Conservation (phyloP, 2,888 invertebrate species). For the Norana najaformis region DNA sequence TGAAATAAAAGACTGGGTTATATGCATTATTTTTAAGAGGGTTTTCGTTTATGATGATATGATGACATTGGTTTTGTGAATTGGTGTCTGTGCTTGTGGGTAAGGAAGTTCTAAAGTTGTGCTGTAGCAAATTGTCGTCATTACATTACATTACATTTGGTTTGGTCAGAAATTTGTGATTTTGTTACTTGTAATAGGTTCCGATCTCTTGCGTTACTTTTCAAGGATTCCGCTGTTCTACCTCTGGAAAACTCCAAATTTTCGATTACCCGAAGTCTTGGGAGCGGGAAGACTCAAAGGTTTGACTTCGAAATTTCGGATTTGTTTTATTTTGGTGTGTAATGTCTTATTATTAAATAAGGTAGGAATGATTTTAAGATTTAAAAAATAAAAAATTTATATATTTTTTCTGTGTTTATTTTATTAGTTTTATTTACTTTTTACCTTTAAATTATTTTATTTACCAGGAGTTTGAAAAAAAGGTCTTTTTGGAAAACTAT, state of each 20-base stretch:
- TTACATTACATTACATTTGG: too few species aligned
- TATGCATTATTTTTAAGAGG: too few species aligned
- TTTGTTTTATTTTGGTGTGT: not conserved
- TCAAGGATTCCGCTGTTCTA: constrained; percentile 8
- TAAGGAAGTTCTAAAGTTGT: not conserved
- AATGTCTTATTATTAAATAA: not conserved
- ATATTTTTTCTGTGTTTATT: not conserved
- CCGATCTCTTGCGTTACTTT: not conserved
- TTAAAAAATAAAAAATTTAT: too few species aligned
- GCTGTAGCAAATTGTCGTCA: not conserved
- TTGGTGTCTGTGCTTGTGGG: too few species aligned
- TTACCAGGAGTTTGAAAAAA: not conserved
- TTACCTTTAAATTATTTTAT: not conserved
- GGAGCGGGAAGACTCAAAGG: constrained; percentile 9
- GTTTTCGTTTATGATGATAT: too few species aligned
- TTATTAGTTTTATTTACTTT: not conserved
- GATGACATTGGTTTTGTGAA: too few species aligned
- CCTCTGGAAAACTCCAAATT: not conserved
- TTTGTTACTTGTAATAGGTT: not conserved
- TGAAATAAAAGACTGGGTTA: too few species aligned
- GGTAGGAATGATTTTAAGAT: not conserved
- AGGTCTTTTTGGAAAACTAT: not conserved
- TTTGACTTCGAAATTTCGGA: not conserved
- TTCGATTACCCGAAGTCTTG: not conserved
- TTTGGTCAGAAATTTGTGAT: not conserved